Evolutionary conservation across 2,888 invertebrate species (phyloP).

Genomic region (Listrodromus nycthemerus): DNA sequence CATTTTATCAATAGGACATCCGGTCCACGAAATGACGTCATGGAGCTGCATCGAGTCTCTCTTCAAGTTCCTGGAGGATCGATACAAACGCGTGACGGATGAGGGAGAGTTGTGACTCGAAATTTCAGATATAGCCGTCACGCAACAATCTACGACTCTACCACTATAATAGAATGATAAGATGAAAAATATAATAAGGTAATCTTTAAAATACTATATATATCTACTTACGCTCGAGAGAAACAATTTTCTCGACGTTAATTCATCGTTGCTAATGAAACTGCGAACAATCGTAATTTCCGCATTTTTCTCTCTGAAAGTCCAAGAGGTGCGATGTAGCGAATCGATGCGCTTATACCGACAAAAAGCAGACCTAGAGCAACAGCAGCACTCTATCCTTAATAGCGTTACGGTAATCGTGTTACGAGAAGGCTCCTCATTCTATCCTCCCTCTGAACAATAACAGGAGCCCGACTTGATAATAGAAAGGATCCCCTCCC

Average conservation of each 20-base stretch:
- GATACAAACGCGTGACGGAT: constrained; percentile 66
- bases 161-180: background rate
- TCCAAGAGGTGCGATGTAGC: background rate
- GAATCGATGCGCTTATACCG: background rate
- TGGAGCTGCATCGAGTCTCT: constrained; percentile 88
- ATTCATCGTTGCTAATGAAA: background rate
- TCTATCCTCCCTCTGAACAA: constrained; percentile 66
- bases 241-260: background rate
- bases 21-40: constrained; percentile 90
- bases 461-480: constrained; percentile 56
- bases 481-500: constrained; percentile 54
- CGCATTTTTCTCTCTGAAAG: constrained; percentile 45
- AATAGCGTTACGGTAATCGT: constrained; percentile 77
- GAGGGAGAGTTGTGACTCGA: constrained; percentile 55
- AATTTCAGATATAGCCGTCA: background rate
- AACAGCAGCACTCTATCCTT: constrained; percentile 42
- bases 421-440: constrained; percentile 68
- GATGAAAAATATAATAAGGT: background rate
- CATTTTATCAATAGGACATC: constrained; percentile 84
- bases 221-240: background rate
- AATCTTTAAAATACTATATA: background rate
- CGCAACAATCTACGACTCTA: constrained; percentile 10
- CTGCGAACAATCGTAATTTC: background rate
- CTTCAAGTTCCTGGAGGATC: constrained; percentile 87
- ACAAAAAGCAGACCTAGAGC: constrained; percentile 73